Conservation (phyloP, 2,113 vertebrate species). For the Cephalophus harveyi region DNA sequence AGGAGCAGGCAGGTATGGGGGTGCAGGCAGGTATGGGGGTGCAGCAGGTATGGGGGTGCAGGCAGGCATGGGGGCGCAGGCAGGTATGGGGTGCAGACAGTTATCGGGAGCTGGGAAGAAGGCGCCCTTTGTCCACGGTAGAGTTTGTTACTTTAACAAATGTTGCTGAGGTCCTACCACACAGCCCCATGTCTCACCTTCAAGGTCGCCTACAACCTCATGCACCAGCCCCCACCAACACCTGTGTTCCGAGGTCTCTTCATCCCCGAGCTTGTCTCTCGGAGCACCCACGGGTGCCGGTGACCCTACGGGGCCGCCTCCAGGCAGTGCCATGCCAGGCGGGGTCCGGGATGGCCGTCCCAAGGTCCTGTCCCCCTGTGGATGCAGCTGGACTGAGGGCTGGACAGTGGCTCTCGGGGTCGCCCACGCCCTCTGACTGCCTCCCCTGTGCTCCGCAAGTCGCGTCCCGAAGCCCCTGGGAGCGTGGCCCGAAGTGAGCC, state of each 20-base stretch:
- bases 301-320: not conserved
- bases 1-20: not conserved
- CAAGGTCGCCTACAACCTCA: not conserved
- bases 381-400: not conserved
- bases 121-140: rapidly evolving
- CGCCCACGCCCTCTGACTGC: not conserved
- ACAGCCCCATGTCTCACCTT: not conserved
- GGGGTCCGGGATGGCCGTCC: not conserved
- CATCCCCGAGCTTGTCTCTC: not conserved
- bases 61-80: not conserved
- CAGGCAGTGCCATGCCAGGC: not conserved
- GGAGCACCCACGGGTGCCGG: not conserved
- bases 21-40: not conserved
- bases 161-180: not conserved
- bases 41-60: rapidly evolving
- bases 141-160: not conserved
- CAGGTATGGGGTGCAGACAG: not conserved
- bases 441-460: too few relatives aligned
- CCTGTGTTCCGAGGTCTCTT: not conserved
- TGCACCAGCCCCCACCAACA: not conserved
- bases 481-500: not conserved
- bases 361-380: rapidly evolving
- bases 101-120: not conserved
- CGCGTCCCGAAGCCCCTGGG: not conserved
- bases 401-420: not conserved